Percentiles rank a stretch among this genome's conserved stretches.
Evolutionary conservation across 2,888 invertebrate genomes (phyloP).

Genomic region (Geophilus truncorum): DNA sequence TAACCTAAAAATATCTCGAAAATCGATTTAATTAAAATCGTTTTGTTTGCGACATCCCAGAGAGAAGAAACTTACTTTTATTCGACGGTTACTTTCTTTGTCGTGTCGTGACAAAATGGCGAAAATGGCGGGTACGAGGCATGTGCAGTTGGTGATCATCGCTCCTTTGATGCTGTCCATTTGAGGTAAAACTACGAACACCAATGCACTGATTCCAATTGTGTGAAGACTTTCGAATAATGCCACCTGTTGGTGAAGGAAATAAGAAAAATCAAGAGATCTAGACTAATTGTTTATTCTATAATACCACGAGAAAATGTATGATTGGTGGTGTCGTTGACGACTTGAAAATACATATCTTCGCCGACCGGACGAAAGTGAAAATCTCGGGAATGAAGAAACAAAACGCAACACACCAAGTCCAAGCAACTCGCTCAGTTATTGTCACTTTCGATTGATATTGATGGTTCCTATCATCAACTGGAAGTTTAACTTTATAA

Average conservation of each 20-base stretch:
- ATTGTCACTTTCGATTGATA: slow-evolving; percentile 75
- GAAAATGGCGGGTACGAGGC: slow-evolving; percentile 78
- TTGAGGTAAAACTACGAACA: slow-evolving; percentile 83
- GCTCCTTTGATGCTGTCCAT: slow-evolving; percentile 91
- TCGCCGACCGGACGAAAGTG: slow-evolving; percentile 71
- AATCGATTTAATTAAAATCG: no score
- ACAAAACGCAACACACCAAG: slow-evolving; percentile 83
- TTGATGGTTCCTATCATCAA: slow-evolving; percentile 25
- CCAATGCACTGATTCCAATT: slow-evolving; percentile 76
- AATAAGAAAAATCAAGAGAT: background rate
- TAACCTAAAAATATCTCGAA: slow-evolving; percentile 36
- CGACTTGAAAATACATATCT: slow-evolving; percentile 87
- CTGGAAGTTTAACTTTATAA: no score
- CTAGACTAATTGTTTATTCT: no score
- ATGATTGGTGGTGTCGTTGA: slow-evolving; percentile 65
- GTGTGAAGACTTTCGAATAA: slow-evolving; percentile 84
- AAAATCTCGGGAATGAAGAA: slow-evolving; percentile 86
- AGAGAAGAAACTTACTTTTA: slow-evolving; percentile 34
- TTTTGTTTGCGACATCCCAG: no score
- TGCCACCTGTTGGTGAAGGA: slow-evolving; percentile 60
- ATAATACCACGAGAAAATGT: slow-evolving; percentile 58
- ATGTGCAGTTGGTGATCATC: slow-evolving; percentile 92
- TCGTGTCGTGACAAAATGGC: slow-evolving; percentile 70
- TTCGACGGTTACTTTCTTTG: slow-evolving; percentile 56
- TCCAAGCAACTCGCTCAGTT: slow-evolving; percentile 83